phyloP scores from a whole-genome alignment of 1,140 invertebrate species.

The Aphelenchoides avenae region DNA sequence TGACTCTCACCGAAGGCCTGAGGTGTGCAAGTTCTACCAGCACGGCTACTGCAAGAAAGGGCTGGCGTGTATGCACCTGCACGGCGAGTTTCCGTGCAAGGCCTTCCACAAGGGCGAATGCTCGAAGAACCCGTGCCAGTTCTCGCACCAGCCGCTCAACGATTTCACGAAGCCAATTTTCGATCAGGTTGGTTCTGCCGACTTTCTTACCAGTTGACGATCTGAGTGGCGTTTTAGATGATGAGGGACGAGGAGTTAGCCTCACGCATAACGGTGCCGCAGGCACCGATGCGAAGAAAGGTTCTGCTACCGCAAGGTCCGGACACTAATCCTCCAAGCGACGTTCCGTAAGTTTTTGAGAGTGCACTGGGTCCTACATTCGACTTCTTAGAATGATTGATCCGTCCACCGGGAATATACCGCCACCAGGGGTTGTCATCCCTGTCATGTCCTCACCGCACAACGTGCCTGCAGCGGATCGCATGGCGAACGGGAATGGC shows the following conservation, averaged over 20 bases:
- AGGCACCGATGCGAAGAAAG: slow-evolving; percentile 15
- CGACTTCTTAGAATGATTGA: slow-evolving; percentile 1
- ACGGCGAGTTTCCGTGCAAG: slow-evolving; percentile 58
- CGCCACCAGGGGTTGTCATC: slow-evolving; percentile 26
- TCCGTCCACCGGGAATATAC: slow-evolving; percentile 13
- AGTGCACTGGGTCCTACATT: too few relatives aligned
- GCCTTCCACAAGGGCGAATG: slow-evolving; percentile 56
- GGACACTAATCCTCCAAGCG: slow-evolving; percentile 7
- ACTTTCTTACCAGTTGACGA: too few relatives aligned
- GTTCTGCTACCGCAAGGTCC: slow-evolving; percentile 18
- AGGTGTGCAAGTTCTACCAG: slow-evolving; percentile 53
- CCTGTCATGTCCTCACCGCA: slow-evolving; percentile 1
- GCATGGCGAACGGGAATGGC: neutral
- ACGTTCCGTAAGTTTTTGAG: slow-evolving; percentile 1
- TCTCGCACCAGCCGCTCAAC: slow-evolving; percentile 52
- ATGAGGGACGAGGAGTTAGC: slow-evolving; percentile 37
- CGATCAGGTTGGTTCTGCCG: slow-evolving; percentile 43
- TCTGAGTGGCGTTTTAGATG: slow-evolving; percentile 24
- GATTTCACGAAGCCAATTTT: slow-evolving; percentile 53
- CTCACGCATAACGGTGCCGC: slow-evolving; percentile 9
- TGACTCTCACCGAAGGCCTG: slow-evolving; percentile 48
- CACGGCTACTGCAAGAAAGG: slow-evolving; percentile 56
- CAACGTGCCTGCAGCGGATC: neutral
- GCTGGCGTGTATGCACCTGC: slow-evolving; percentile 47
- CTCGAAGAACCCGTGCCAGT: slow-evolving; percentile 46